Evolutionary conservation across 1,140 invertebrate genomes (phyloP).

Genomic region (Drosophila carrolli): DNA sequence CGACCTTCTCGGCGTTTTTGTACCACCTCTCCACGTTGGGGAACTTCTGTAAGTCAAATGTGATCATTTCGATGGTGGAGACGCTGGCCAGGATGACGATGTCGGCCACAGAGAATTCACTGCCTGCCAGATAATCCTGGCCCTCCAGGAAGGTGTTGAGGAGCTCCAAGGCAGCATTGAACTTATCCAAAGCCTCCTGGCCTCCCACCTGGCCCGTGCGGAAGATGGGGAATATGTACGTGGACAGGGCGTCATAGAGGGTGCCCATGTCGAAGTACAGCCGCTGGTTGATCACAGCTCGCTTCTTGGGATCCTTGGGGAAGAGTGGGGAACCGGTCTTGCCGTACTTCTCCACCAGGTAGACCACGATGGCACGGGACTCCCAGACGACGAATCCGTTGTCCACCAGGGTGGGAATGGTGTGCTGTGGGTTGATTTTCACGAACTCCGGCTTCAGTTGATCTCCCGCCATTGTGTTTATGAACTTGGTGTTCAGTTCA

Average conservation of each 20-base stretch:
- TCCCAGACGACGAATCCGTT: slow-evolving; percentile 88
- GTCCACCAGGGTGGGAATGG: slow-evolving; percentile 89
- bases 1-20: slow-evolving; percentile 87
- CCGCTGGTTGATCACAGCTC: slow-evolving; percentile 89
- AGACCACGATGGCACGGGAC: slow-evolving; percentile 90
- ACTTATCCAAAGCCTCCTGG: slow-evolving; percentile 87
- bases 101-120: slow-evolving; percentile 90
- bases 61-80: slow-evolving; percentile 87
- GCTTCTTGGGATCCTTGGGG: slow-evolving; percentile 88
- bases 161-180: slow-evolving; percentile 87
- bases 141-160: slow-evolving; percentile 89
- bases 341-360: slow-evolving; percentile 89
- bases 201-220: slow-evolving; percentile 87
- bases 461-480: slow-evolving; percentile 87
- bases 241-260: slow-evolving; percentile 87
- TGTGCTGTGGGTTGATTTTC: slow-evolving; percentile 87
- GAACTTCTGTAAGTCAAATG: slow-evolving; percentile 88
- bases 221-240: slow-evolving; percentile 88
- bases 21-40: slow-evolving; percentile 90
- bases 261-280: slow-evolving; percentile 90
- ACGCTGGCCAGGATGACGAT: slow-evolving; percentile 87
- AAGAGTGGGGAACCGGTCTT: slow-evolving; percentile 87
- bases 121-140: slow-evolving; percentile 88
- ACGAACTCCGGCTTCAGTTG: slow-evolving; percentile 89
- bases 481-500: slow-evolving; percentile 88